A percentile compares a stretch with the other conserved stretches of the same genome.
Conservation (phyloP, 1,140 invertebrate genomes). For the Triops cancriformis region DNA sequence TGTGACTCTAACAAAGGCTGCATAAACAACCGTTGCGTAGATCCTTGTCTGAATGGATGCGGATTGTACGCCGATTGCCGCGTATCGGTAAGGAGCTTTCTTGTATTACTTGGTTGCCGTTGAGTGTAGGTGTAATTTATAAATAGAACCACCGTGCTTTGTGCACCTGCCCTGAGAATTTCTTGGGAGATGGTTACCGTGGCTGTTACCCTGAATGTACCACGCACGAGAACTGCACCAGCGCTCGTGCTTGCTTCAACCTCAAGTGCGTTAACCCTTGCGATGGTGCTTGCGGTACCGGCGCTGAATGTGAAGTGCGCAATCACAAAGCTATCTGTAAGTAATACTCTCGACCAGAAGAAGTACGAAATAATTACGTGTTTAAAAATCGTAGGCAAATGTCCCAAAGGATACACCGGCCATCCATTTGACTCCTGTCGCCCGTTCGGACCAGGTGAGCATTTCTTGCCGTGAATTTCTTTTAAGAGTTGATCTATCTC, state of each 20-base stretch:
- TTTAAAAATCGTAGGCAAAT: constrained; percentile 44
- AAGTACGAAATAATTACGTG: constrained; percentile 28
- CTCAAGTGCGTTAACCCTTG: constrained; percentile 72
- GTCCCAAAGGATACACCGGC: constrained; percentile 75
- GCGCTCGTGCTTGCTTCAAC: constrained; percentile 51
- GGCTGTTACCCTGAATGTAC: constrained; percentile 38
- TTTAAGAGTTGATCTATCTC: constrained; percentile 15
- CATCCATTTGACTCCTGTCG: constrained; percentile 73
- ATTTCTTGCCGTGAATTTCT: background rate
- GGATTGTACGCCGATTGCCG: constrained; percentile 28
- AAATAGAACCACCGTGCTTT: constrained; percentile 38
- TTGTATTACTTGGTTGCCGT: background rate
- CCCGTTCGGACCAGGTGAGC: constrained; percentile 48
- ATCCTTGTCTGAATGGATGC: constrained; percentile 25
- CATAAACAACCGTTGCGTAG: constrained; percentile 27
- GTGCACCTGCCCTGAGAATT: constrained; percentile 61
- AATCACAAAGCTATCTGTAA: constrained; percentile 68
- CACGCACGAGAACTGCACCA: constrained; percentile 38
- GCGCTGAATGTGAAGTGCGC: constrained; percentile 65
- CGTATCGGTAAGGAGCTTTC: constrained; percentile 20
- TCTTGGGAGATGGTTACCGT: constrained; percentile 42
- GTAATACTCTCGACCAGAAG: constrained; percentile 59
- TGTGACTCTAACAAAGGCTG: constrained; percentile 43
- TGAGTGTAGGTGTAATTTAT: background rate
- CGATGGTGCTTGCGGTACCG: constrained; percentile 58